Conservation (phyloP, 2,797 vertebrate species). For the Nannoperca obscura region DNA sequence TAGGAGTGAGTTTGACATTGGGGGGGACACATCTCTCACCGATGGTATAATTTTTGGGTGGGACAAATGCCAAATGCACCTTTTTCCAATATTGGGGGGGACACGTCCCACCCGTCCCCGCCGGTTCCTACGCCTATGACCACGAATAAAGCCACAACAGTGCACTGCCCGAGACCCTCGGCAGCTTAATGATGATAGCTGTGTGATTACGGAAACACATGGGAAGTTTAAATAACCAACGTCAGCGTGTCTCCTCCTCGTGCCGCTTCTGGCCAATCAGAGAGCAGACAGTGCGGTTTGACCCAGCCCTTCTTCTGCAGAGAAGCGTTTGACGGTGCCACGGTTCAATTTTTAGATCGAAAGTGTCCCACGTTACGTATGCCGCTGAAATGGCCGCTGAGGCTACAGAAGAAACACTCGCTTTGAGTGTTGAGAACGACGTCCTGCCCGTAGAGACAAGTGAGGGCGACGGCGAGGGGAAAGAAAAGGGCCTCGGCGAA, state of each 20-base stretch:
- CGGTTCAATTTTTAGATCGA: slow-evolving; percentile 51
- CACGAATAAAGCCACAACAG: neutral
- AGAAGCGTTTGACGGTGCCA: slow-evolving; percentile 27
- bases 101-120: no score
- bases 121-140: no score
- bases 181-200: neutral
- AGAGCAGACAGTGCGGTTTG: slow-evolving; percentile 16
- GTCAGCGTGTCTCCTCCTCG: slow-evolving; percentile 46
- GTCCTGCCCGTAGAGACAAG: neutral
- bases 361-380: slow-evolving; percentile 38
- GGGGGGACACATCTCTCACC: no score
- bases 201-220: slow-evolving; percentile 55
- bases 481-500: slow-evolving; percentile 38
- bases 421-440: slow-evolving; percentile 30
- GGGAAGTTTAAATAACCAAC: slow-evolving; percentile 68
- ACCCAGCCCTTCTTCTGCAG: slow-evolving; percentile 57
- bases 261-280: slow-evolving; percentile 70
- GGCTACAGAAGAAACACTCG: slow-evolving; percentile 56
- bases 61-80: no score
- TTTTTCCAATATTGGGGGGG: no score
- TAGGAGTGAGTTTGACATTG: no score
- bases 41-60: no score
- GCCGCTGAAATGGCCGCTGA: slow-evolving; percentile 77
- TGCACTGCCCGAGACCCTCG: neutral
- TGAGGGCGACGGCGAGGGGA: slow-evolving; percentile 19